phyloP scores from a whole-genome alignment of 2,797 vertebrate species.

The Chloroceryle amazona region DNA sequence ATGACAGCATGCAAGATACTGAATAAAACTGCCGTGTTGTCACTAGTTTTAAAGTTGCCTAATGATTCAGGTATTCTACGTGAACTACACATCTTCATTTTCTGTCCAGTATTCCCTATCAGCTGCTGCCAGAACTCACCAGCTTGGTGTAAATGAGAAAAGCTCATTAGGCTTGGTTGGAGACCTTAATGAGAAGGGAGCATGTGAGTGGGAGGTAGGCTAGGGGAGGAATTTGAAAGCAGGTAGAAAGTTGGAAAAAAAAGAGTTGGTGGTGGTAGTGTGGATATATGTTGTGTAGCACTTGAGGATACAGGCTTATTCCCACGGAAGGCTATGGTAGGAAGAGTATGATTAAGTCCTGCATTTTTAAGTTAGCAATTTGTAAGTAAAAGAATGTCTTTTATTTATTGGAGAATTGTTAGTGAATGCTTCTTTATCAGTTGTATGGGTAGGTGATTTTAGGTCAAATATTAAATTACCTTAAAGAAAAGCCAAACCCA shows the following conservation, averaged over 20 bases:
- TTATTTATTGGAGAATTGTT: neutral
- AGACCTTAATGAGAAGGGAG: neutral
- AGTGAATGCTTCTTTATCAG: neutral
- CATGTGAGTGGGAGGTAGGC: neutral
- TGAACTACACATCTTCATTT: slow-evolving; percentile 68
- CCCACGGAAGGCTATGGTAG: neutral
- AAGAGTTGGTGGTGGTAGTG: neutral
- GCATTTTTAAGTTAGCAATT: neutral
- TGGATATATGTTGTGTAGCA: neutral
- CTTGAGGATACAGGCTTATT: neutral
- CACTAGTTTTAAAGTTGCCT: slow-evolving; percentile 73
- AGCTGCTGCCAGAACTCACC: slow-evolving; percentile 51
- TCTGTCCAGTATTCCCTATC: slow-evolving; percentile 60
- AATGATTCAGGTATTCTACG: slow-evolving; percentile 70
- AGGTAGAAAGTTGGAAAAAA: neutral
- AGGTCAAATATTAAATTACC: neutral
- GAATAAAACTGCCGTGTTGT: slow-evolving; percentile 73
- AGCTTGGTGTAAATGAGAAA: slow-evolving; percentile 28
- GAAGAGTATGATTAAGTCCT: neutral
- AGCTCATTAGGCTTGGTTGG: slow-evolving; percentile 41
- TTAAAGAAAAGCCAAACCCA: neutral
- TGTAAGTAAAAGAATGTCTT: neutral
- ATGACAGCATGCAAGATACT: slow-evolving; percentile 75
- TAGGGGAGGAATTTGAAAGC: slow-evolving; percentile 22
- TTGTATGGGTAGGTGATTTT: neutral